These are phyloP conservation scores for Trichogramma dendrolimi DNA, from an alignment of 2,888 invertebrate genomes.

Conservation along the genomic window DNA sequence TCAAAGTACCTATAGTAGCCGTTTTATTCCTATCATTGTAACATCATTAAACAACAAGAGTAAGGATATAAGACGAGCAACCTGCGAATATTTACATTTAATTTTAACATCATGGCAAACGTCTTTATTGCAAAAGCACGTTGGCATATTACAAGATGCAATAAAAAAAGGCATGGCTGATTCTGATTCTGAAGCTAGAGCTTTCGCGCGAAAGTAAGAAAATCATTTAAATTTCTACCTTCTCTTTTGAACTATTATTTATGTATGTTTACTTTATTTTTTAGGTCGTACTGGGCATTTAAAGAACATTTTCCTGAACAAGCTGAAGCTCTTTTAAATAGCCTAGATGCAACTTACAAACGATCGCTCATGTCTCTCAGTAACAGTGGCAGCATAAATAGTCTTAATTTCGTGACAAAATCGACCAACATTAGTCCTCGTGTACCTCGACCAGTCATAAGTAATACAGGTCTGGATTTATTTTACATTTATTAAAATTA, in stretches of 20 bases:
- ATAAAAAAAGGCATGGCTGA: conserved; percentile 84
- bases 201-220: conserved; percentile 72
- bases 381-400: conserved; percentile 57
- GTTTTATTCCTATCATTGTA: conserved; percentile 75
- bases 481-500: too few species aligned
- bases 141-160: conserved; percentile 72
- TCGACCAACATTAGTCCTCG: conserved; percentile 50
- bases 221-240: conserved; percentile 1
- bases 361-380: conserved; percentile 62
- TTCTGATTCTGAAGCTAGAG: conserved; percentile 87
- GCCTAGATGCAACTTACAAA: conserved; percentile 75
- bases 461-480: conserved; percentile 52
- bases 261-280: conserved; percentile 25
- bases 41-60: conserved; percentile 80
- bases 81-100: conserved; percentile 79
- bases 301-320: conserved; percentile 85
- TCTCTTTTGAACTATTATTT: not conserved
- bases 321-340: conserved; percentile 77
- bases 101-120: conserved; percentile 86
- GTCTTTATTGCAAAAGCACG: conserved; percentile 75
- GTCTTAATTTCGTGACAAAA: conserved; percentile 52
- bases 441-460: conserved; percentile 48
- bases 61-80: conserved; percentile 78
- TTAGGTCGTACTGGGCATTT: conserved; percentile 86
- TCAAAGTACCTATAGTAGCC: conserved; percentile 73